A percentile compares a stretch with the other conserved stretches of the same genome.
Conservation (phyloP, 2,113 vertebrate genomes). For the Osmerus mordax region DNA sequence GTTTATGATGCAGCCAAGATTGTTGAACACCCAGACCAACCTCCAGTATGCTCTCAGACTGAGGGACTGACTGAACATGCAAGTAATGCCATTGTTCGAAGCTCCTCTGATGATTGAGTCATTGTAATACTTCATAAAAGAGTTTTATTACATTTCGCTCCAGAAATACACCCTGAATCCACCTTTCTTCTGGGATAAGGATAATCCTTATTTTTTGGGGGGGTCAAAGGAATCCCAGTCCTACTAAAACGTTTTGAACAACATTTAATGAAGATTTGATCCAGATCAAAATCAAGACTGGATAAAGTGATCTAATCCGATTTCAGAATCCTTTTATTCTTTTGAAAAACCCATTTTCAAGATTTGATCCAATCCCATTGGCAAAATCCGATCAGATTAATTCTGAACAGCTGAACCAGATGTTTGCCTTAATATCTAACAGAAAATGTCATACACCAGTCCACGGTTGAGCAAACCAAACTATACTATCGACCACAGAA, state of each 20-base stretch:
- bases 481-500: too few species aligned
- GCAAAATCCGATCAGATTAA: too few species aligned
- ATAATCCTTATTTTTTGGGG: background rate
- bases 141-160: background rate
- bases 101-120: constrained; percentile 11
- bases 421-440: too few species aligned
- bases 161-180: constrained; percentile 2
- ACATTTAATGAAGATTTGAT: background rate
- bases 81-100: constrained; percentile 13
- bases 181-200: background rate
- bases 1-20: constrained; percentile 22
- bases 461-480: too few species aligned
- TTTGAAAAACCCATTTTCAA: too few species aligned
- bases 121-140: background rate
- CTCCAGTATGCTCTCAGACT: constrained; percentile 12
- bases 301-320: background rate
- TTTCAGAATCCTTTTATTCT: background rate
- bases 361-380: too few species aligned
- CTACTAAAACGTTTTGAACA: background rate
- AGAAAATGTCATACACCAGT: too few species aligned
- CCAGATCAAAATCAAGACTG: background rate
- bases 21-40: constrained; percentile 20
- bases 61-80: constrained; percentile 15
- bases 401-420: too few species aligned
- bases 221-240: background rate